A percentile compares a stretch with the other conserved stretches of the same genome.
These are phyloP conservation scores for Nemurella pictetii DNA, from an alignment of 2,888 invertebrate genomes.

Conservation along the genomic window DNA sequence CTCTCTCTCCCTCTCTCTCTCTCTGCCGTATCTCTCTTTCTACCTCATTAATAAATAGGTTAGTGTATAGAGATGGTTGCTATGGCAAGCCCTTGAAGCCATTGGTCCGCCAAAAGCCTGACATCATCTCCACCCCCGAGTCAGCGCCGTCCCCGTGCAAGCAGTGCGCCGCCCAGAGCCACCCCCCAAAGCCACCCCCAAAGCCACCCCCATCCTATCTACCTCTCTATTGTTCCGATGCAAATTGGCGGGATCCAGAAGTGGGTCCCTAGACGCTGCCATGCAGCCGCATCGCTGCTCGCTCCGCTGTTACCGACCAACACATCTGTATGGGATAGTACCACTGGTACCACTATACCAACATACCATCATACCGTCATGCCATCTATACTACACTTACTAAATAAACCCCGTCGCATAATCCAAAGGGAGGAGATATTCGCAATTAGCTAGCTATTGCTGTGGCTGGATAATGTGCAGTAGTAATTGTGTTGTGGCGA, in stretches of 20 bases:
- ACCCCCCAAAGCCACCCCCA: conserved; percentile 49
- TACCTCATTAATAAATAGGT: conserved; percentile 21
- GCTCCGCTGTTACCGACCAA: conserved; percentile 8
- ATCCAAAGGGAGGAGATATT: neutral
- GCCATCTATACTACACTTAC: neutral
- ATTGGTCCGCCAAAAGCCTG: conserved; percentile 45
- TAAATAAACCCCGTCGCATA: neutral
- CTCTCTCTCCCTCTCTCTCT: no score
- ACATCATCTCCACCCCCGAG: conserved; percentile 53
- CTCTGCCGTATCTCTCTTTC: no score
- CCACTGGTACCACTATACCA: neutral
- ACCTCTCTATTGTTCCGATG: conserved; percentile 24
- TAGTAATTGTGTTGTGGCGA: neutral
- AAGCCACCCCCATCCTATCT: conserved; percentile 43
- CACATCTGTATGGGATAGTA: no score
- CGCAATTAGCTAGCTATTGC: neutral
- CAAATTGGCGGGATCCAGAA: conserved; percentile 22
- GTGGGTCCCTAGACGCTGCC: neutral
- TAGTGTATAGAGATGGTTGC: conserved; percentile 10
- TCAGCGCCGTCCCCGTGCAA: conserved; percentile 48
- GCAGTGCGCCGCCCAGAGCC: conserved; percentile 49
- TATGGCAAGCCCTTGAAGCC: conserved; percentile 10
- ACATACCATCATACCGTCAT: no score
- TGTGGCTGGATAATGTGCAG: neutral
- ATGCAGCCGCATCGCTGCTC: neutral